Percentiles rank a stretch among this genome's conserved stretches.
Conservation (phyloP, 2,888 invertebrate genomes). For the Laspeyria flexula region DNA sequence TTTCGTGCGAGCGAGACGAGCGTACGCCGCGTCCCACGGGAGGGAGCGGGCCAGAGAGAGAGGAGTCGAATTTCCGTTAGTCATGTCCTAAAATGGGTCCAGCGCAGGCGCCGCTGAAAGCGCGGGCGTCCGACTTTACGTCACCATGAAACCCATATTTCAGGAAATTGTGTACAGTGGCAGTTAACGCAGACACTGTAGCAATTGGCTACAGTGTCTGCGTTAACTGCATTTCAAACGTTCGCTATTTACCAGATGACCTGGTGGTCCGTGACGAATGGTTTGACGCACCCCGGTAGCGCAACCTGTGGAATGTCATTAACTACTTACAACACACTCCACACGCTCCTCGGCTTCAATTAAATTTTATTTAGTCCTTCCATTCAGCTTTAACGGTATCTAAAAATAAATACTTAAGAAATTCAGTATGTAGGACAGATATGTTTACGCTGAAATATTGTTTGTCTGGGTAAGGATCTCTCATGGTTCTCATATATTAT, state of each 20-base stretch:
- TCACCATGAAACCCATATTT: constrained; percentile 83
- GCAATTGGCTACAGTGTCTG: constrained; percentile 62
- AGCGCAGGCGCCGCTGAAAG: constrained; percentile 86
- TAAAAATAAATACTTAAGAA: constrained; percentile 13
- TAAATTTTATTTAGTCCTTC: constrained; percentile 45
- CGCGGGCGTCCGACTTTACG: constrained; percentile 84
- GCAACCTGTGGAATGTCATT: constrained; percentile 77
- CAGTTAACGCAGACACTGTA: no score
- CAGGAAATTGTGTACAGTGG: constrained; percentile 74
- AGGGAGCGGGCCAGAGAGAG: constrained; percentile 81
- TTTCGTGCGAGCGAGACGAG: constrained; percentile 81
- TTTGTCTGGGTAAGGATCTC: background rate
- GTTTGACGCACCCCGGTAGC: constrained; percentile 74
- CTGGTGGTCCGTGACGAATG: constrained; percentile 68
- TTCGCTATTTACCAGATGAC: constrained; percentile 56
- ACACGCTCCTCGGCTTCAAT: constrained; percentile 58
- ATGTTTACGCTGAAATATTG: background rate
- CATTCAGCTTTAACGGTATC: constrained; percentile 18
- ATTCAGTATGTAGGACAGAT: background rate
- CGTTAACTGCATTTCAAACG: constrained; percentile 68
- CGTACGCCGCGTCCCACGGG: constrained; percentile 73
- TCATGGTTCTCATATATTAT: background rate
- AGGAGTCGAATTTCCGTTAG: constrained; percentile 89
- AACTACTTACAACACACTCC: constrained; percentile 71
- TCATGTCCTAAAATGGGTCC: constrained; percentile 91